Conservation (phyloP, 2,113 vertebrate species). For the Panthera tigris region DNA sequence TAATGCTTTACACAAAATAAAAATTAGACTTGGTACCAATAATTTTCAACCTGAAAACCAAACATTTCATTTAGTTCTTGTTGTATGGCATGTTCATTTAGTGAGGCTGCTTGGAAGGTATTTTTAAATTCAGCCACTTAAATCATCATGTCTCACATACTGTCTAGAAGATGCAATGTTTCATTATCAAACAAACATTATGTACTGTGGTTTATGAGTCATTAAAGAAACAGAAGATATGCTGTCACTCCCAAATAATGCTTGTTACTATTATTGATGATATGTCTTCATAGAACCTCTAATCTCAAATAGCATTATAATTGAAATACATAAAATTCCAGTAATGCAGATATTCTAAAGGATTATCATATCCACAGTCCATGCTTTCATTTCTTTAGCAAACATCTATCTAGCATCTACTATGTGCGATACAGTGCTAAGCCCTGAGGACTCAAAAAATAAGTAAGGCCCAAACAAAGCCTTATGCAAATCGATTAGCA, state of each 20-base stretch:
- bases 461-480: not conserved
- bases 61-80: slow-evolving; percentile 52
- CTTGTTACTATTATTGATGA: slow-evolving; percentile 63
- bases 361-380: not conserved
- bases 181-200: slow-evolving; percentile 73
- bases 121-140: slow-evolving; percentile 73
- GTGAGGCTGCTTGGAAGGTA: slow-evolving; percentile 62
- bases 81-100: slow-evolving; percentile 61
- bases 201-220: slow-evolving; percentile 69
- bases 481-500: not conserved
- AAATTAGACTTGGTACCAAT: slow-evolving; percentile 54
- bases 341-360: not conserved
- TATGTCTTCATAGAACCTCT: not conserved
- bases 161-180: slow-evolving; percentile 69
- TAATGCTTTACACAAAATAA: slow-evolving; percentile 35
- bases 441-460: not conserved
- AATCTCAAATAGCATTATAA: slow-evolving; percentile 41
- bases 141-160: slow-evolving; percentile 71
- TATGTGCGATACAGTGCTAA: not conserved
- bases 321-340: slow-evolving; percentile 40
- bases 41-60: slow-evolving; percentile 60
- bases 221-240: slow-evolving; percentile 58
- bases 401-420: slow-evolving; percentile 28
- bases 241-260: slow-evolving; percentile 63
- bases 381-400: slow-evolving; percentile 32